Evolutionary conservation across 2,888 invertebrate species (phyloP).

Genomic region (Tenthredo mesomela): DNA sequence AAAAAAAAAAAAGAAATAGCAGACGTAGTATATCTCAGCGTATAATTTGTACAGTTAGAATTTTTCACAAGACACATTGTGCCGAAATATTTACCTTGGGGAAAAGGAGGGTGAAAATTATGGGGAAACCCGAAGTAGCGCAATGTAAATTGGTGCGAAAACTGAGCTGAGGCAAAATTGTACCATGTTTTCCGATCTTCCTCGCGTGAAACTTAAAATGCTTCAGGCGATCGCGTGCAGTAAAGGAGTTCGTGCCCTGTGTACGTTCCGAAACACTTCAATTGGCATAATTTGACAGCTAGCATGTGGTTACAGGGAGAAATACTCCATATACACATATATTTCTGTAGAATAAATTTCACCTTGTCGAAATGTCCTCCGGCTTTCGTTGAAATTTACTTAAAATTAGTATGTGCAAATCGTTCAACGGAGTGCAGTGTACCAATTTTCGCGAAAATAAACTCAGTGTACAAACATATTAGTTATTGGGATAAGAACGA

Average conservation of each 20-base stretch:
- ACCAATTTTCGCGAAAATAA: background rate
- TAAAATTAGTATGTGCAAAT: background rate
- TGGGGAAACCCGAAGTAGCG: background rate
- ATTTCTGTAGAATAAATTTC: background rate
- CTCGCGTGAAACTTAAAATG: background rate
- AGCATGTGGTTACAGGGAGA: constrained; percentile 37
- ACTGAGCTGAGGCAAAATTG: constrained; percentile 33
- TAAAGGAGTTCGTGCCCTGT: constrained; percentile 28
- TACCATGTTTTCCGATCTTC: constrained; percentile 26
- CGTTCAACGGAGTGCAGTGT: background rate
- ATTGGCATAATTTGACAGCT: constrained; percentile 47
- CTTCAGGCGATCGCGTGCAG: constrained; percentile 44
- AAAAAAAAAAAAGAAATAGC: background rate
- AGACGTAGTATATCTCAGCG: background rate
- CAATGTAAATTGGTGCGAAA: constrained; percentile 27
- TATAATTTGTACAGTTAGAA: background rate
- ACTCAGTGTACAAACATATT: background rate
- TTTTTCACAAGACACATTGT: background rate
- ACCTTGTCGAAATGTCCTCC: constrained; percentile 5
- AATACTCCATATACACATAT: constrained; percentile 5
- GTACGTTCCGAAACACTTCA: constrained; percentile 32
- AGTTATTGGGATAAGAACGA: background rate
- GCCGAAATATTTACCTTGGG: background rate
- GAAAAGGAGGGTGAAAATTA: constrained; percentile 15
- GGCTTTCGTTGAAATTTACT: constrained; percentile 4